A percentile compares a stretch with the other conserved stretches of the same genome.
phyloP scores from a whole-genome alignment of 2,797 vertebrate species.

The Schizopygopsis pylzovi region DNA sequence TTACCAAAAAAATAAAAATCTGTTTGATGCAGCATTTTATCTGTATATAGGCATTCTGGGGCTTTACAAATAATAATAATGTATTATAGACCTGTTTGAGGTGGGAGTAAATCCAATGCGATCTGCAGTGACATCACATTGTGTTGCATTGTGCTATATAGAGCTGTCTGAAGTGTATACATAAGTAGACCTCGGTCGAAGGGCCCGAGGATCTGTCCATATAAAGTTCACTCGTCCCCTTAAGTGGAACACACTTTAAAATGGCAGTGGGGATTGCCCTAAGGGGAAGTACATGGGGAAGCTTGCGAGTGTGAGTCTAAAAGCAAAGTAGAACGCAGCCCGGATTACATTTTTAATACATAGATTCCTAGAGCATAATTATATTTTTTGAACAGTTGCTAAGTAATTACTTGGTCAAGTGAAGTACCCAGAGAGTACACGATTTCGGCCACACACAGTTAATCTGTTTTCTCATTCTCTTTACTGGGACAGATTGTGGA shows the following conservation, averaged over 20 bases:
- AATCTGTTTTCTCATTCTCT: not conserved
- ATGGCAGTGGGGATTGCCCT: not conserved
- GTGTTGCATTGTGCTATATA: not conserved
- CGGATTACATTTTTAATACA: not conserved
- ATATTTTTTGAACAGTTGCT: not conserved
- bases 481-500: slow-evolving; percentile 60
- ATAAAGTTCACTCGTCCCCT: not conserved
- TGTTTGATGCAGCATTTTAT: not conserved
- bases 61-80: too few species aligned
- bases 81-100: too few species aligned
- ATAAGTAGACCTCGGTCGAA: not conserved
- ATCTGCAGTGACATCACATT: not conserved
- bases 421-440: not conserved
- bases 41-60: not conserved
- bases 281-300: not conserved
- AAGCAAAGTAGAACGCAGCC: not conserved
- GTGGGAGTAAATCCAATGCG: not conserved
- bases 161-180: not conserved
- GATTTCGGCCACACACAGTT: not conserved
- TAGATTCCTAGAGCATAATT: not conserved
- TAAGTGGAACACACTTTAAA: not conserved
- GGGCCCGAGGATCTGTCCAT: not conserved
- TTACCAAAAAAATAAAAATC: too few species aligned
- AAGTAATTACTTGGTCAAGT: not conserved
- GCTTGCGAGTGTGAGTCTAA: not conserved